Conservation (phyloP, 2,113 vertebrate species). For the Nipponia nippon region DNA sequence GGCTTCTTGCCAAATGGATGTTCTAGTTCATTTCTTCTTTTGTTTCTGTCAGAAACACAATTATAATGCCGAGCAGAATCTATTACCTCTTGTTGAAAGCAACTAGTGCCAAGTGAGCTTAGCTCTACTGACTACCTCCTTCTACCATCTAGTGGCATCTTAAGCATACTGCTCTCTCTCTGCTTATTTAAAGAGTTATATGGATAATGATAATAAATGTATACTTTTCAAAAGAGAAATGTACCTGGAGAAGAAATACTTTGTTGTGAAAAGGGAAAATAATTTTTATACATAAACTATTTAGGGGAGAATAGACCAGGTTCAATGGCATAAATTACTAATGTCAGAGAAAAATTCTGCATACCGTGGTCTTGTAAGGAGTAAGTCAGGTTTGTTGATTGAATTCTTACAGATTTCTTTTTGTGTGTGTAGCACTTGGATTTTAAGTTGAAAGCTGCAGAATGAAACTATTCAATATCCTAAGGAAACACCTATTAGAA, state of each 20-base stretch:
- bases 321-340: not conserved
- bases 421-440: not conserved
- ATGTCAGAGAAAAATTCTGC: not conserved
- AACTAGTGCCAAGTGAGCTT: not conserved
- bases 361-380: not conserved
- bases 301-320: not conserved
- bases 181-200: not conserved
- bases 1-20: not conserved
- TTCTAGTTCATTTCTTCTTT: conserved; percentile 38
- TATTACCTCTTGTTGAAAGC: not conserved
- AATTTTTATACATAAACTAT: not conserved
- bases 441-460: conserved; percentile 4
- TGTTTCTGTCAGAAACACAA: not conserved
- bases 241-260: not conserved
- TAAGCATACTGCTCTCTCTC: not conserved
- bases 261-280: not conserved
- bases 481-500: not conserved
- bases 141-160: conserved; percentile 64
- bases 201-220: not conserved
- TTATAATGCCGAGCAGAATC: not conserved
- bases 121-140: conserved; percentile 27
- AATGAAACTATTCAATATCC: not conserved
- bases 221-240: not conserved
- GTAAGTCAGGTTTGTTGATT: not conserved
- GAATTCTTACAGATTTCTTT: not conserved